Base-by-base conservation (phyloP, 2,888 invertebrate genomes). In the Hemaris fuciformis region DNA sequence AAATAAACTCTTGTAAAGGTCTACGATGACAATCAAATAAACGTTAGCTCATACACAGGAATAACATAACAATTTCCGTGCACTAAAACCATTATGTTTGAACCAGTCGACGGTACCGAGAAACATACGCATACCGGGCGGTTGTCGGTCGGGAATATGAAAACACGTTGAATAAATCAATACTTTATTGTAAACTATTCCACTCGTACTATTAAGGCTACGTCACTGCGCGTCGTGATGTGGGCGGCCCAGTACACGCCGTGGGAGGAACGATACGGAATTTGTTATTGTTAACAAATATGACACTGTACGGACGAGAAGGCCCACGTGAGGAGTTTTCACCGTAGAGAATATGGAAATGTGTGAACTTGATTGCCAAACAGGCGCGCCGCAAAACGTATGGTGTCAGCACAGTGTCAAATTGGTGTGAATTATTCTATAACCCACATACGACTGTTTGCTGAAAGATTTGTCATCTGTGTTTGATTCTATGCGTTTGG, bases 131-230 rank as follows among this genome's bases (percentile, higher is more conserved):
- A 67, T 69, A 67, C 68, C 66, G 63, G 69, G 64, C 66, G 69
- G 65, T 66, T 66, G 69, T 70, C 71, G 63, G 64, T 66, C 61
- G 61, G 62, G 67, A 72, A 75, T 76, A 76, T 73, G 71, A 76
- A 76, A 76, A 75, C 71, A 76, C 75, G 76, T 81, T 76, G 80
- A 80, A 85, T 82, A 80, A 81, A 83, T 84, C 80, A 77, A 79
- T 76, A 69, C 62, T 81, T 80, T 82, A 83, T 84, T 79, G 79
- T 73, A 76, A 81, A 80, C 79, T 79, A 81, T 83, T 83, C 81
- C 72, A 78, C 73, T 77, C 76, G 76, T 76, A 71, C 75, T 69
- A 76, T 77, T 80, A 77, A 79, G 81, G 85, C 84, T 72, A 73
- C 70, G 85, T 88, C 86, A 87, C 77, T 72, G 70, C 69, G 63